Percentiles rank a stretch among this genome's conserved stretches.
phyloP scores from a whole-genome alignment of 2,888 invertebrate genomes.

The Pollenia labialis region DNA sequence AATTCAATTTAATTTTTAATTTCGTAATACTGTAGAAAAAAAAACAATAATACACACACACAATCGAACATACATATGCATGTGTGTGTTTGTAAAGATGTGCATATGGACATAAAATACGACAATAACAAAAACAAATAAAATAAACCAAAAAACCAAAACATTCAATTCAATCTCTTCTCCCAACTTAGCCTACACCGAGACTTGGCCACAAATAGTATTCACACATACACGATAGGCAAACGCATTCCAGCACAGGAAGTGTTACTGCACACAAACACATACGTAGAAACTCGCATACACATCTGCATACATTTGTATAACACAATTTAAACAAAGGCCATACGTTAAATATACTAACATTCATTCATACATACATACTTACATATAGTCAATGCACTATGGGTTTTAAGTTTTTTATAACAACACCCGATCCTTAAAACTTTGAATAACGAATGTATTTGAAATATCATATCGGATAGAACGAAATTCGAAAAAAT shows the following conservation, averaged over 20 bases:
- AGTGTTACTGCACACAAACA: slow-evolving; percentile 25
- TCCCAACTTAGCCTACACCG: slow-evolving; percentile 40
- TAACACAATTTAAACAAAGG: slow-evolving; percentile 43
- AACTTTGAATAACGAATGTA: too few species aligned
- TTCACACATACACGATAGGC: slow-evolving; percentile 30
- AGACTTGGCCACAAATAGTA: slow-evolving; percentile 16
- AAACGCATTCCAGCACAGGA: slow-evolving; percentile 62
- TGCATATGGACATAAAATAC: slow-evolving; percentile 31
- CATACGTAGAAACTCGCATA: background rate
- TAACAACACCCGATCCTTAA: too few species aligned
- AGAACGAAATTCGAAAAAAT: too few species aligned
- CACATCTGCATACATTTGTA: slow-evolving; percentile 15
- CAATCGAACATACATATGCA: background rate
- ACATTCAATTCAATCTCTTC: slow-evolving; percentile 57
- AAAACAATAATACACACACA: slow-evolving; percentile 30
- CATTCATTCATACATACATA: slow-evolving; percentile 19
- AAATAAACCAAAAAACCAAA: slow-evolving; percentile 63
- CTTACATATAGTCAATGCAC: background rate
- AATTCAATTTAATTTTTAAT: slow-evolving; percentile 75
- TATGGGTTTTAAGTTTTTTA: background rate
- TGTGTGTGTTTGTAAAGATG: background rate
- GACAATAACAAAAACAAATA: slow-evolving; percentile 49
- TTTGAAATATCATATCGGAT: background rate
- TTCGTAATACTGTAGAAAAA: slow-evolving; percentile 66
- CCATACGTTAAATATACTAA: slow-evolving; percentile 49